Evolutionary conservation across 2,113 vertebrate genomes (phyloP), one percentile per base, ranked within the genome.

Genomic region (Phalacrocorax carbo): DNA sequence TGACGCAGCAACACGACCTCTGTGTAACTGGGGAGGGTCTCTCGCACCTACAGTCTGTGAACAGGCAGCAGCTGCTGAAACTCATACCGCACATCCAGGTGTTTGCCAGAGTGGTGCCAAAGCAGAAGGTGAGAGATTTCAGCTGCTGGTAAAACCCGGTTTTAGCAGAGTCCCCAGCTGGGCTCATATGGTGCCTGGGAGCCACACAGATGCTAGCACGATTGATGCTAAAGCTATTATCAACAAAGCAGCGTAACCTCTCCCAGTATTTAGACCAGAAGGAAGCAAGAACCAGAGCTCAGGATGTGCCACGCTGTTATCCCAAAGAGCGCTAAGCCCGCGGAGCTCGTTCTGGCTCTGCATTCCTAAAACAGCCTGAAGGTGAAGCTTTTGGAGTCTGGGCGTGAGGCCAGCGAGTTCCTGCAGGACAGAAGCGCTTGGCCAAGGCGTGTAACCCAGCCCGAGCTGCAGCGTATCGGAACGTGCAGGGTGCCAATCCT

Each of bases 1-100:
- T 99, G 60, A 88, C 98, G 16, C 66, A 8, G 21, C 86, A 95
- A 29, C 98, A 98, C 2, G 99, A 99, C 71, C 98, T 99, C 8
- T 99, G 99, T 66, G 97, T 99, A 57, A 99, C 99, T 0, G 99
- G 99, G 6, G 99, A 99, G 27, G 99, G 99, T 2, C 98, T 99
- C 60, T 93, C 98, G 36, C 98, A 97, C 95, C 97, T 99, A 13
- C 98, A 98, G 66, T 22, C 91, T 1, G 13, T 61, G 10, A 72
- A 96, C 54, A 81, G 86, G 2, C 78, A 96, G 34, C 96, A 97
- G 46, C 96, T 98, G 46, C 96, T 98, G 4, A 34, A 20, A 5
- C 97, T 98, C 76, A 97, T 98, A 12, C 98, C 98, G 0, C 97
- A 98, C 7, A 44, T 98, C 60, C 98, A 98, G 4, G 98, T 98